Evolutionary conservation across 2,888 invertebrate genomes (phyloP).

Genomic region (Drosophila buzzatii): DNA sequence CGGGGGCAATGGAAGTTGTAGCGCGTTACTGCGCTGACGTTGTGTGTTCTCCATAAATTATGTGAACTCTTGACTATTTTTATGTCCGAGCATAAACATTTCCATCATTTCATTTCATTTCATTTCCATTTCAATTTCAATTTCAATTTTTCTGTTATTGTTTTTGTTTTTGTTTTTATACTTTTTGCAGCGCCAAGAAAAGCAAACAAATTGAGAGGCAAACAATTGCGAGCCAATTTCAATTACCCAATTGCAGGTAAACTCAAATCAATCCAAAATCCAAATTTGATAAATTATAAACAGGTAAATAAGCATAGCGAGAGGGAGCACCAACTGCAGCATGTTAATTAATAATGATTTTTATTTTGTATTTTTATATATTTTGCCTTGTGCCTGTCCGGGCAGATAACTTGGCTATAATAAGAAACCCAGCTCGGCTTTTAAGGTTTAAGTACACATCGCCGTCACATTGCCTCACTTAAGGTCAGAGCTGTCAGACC

Average conservation of each 20-base stretch:
- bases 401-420: neutral
- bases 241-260: slow-evolving; percentile 50
- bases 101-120: slow-evolving; percentile 35
- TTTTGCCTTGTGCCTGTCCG: neutral
- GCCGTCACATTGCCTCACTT: neutral
- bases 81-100: slow-evolving; percentile 53
- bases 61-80: slow-evolving; percentile 48
- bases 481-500: slow-evolving; percentile 10
- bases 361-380: slow-evolving; percentile 4
- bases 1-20: neutral
- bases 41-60: slow-evolving; percentile 35
- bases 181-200: neutral
- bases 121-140: slow-evolving; percentile 1
- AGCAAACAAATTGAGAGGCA: slow-evolving; percentile 18
- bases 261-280: slow-evolving; percentile 41
- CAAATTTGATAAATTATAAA: slow-evolving; percentile 58
- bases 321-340: neutral
- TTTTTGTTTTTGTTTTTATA: slow-evolving; percentile 1
- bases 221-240: slow-evolving; percentile 35
- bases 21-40: slow-evolving; percentile 5
- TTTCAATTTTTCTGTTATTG: slow-evolving; percentile 15
- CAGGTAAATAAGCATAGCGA: slow-evolving; percentile 19
- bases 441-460: neutral
- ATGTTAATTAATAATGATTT: slow-evolving; percentile 23
- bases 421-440: neutral